Conservation (phyloP, 2,888 invertebrate genomes). For the Leptinotarsa juncta region DNA sequence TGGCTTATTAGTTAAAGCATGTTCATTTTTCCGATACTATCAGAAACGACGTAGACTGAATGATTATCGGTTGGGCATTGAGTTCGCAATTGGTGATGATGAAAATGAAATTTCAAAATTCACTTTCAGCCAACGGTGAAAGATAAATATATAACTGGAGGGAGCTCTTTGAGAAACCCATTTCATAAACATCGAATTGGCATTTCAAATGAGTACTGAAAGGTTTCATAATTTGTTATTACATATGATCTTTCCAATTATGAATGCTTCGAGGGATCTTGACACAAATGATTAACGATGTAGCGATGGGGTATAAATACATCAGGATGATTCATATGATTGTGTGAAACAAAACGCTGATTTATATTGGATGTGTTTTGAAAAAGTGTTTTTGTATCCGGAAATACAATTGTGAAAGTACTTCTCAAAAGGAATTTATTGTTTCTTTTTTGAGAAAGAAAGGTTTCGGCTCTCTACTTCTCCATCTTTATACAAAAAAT, state of each 20-base stretch:
- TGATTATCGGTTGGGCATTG: conserved; percentile 8
- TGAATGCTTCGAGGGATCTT: conserved; percentile 1
- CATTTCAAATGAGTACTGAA: conserved; percentile 8
- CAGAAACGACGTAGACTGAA: not conserved
- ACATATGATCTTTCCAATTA: conserved; percentile 6
- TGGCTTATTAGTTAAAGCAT: conserved; percentile 14
- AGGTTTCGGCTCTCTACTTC: too few species aligned
- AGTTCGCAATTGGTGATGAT: conserved; percentile 13
- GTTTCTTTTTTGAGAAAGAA: too few species aligned
- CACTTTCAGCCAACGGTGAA: not conserved
- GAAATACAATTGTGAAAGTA: too few species aligned
- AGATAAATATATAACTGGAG: conserved; percentile 20
- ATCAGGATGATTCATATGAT: not conserved
- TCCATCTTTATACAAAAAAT: too few species aligned
- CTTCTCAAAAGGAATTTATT: too few species aligned
- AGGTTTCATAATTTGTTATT: conserved; percentile 11
- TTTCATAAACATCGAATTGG: conserved; percentile 9
- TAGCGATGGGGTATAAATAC: not conserved
- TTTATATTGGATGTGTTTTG: too few species aligned
- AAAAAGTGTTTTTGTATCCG: too few species aligned
- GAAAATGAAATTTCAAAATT: conserved; percentile 21
- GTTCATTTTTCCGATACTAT: conserved; percentile 1
- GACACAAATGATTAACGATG: conserved; percentile 10
- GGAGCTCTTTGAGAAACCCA: not conserved
- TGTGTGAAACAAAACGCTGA: too few species aligned